Evolutionary conservation across 2,888 invertebrate species (phyloP).

Genomic region (Leptothorax acervorum): DNA sequence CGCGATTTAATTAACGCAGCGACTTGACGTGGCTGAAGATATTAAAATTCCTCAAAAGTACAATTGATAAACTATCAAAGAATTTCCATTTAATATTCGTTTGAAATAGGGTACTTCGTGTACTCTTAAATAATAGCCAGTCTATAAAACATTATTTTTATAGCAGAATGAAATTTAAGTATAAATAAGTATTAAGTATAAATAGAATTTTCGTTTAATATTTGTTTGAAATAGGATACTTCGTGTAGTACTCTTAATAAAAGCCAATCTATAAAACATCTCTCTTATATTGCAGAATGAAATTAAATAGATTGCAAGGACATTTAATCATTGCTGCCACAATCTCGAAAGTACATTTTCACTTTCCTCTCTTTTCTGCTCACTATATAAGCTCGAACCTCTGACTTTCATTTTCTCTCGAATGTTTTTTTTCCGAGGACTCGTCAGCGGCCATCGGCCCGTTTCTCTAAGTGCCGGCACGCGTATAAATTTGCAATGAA

Average conservation of each 20-base stretch:
- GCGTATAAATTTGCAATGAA: slow-evolving; percentile 49
- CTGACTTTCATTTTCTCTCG: neutral
- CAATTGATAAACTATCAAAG: neutral
- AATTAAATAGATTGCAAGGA: neutral
- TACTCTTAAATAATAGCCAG: neutral
- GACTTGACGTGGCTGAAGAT: neutral
- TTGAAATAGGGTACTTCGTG: neutral
- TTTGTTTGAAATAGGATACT: neutral
- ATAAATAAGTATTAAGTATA: no score
- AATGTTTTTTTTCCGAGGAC: neutral
- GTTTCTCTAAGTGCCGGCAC: slow-evolving; percentile 25
- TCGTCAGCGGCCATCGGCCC: slow-evolving; percentile 27
- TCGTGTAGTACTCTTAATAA: no score
- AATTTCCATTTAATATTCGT: neutral
- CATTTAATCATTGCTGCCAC: neutral
- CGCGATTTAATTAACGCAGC: slow-evolving; percentile 23
- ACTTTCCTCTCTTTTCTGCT: neutral
- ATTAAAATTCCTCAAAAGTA: neutral
- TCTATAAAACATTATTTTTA: neutral
- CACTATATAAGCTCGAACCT: neutral
- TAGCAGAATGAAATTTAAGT: neutral
- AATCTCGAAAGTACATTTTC: neutral
- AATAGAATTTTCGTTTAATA: neutral
- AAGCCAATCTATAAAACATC: neutral
- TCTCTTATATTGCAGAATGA: neutral